A percentile compares a stretch with the other conserved stretches of the same genome.
These are phyloP conservation scores for Pachymerium ferrugineum DNA, from an alignment of 2,888 invertebrate genomes.

Conservation along the genomic window DNA sequence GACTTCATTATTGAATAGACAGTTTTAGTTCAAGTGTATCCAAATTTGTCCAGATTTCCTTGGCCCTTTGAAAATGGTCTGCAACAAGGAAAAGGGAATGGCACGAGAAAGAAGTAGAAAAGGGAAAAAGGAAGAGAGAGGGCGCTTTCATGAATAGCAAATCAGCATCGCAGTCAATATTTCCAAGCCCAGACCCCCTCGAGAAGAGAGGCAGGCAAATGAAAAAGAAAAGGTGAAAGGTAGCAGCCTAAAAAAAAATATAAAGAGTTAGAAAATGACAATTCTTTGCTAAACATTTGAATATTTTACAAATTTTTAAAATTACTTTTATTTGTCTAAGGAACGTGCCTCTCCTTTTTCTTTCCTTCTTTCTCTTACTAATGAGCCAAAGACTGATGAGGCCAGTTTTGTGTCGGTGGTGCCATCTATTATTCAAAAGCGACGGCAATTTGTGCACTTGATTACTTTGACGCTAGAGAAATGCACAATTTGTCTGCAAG, in stretches of 20 bases:
- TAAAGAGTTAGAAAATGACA: too few species aligned
- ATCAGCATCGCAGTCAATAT: slow-evolving; percentile 25
- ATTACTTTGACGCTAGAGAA: too few species aligned
- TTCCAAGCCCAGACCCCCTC: neutral
- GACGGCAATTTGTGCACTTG: neutral
- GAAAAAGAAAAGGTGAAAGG: slow-evolving; percentile 14
- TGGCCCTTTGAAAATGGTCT: slow-evolving; percentile 3
- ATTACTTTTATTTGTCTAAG: neutral
- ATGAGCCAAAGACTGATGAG: neutral
- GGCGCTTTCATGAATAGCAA: slow-evolving; percentile 20
- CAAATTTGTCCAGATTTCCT: slow-evolving; percentile 17
- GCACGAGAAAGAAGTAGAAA: neutral
- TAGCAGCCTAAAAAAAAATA: neutral
- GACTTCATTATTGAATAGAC: neutral
- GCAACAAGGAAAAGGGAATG: slow-evolving; percentile 12
- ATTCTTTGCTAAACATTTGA: neutral
- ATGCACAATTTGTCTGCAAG: too few species aligned
- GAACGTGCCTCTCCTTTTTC: neutral
- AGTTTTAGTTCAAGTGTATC: neutral
- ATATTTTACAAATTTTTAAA: neutral
- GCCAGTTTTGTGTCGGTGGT: slow-evolving; percentile 6
- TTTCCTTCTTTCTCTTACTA: neutral
- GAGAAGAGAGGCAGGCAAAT: neutral
- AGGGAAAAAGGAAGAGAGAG: neutral
- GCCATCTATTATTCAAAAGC: slow-evolving; percentile 7